Conservation (phyloP, 2,113 vertebrate genomes). For the Cyprinodon brontotheroides region DNA sequence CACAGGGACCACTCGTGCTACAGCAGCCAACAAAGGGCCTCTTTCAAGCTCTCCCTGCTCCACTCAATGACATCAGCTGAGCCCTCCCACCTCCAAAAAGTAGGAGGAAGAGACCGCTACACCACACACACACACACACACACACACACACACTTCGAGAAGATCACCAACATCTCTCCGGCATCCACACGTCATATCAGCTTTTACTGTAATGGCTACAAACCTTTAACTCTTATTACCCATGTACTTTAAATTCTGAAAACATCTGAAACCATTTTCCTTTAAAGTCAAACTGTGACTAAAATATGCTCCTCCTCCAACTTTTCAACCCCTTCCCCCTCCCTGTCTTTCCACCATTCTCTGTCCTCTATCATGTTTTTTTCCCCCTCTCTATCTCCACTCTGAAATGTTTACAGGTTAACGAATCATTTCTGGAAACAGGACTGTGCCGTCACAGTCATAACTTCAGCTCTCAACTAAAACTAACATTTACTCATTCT, state of each 20-base stretch:
- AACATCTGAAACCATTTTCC: conserved; percentile 23
- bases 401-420: conserved; percentile 71
- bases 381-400: conserved; percentile 18
- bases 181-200: conserved; percentile 17
- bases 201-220: conserved; percentile 21
- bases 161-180: conserved; percentile 44
- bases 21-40: conserved; percentile 93
- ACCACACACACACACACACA: conserved; percentile 62
- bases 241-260: background rate
- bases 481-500: background rate
- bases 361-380: conserved; percentile 13
- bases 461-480: conserved; percentile 30
- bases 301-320: conserved; percentile 56
- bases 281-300: conserved; percentile 56
- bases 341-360: conserved; percentile 34
- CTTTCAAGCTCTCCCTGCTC: conserved; percentile 85
- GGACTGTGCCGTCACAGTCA: conserved; percentile 32
- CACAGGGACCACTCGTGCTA: conserved; percentile 79
- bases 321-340: conserved; percentile 42
- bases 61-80: conserved; percentile 88
- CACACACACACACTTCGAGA: conserved; percentile 57
- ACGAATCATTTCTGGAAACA: conserved; percentile 50
- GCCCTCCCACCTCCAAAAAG: conserved; percentile 82
- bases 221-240: conserved; percentile 5
- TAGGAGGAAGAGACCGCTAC: conserved; percentile 50